A percentile compares a stretch with the other conserved stretches of the same genome.
Conservation (phyloP, 2,113 vertebrate species). For the Hypocryptadius cinnamomeus region DNA sequence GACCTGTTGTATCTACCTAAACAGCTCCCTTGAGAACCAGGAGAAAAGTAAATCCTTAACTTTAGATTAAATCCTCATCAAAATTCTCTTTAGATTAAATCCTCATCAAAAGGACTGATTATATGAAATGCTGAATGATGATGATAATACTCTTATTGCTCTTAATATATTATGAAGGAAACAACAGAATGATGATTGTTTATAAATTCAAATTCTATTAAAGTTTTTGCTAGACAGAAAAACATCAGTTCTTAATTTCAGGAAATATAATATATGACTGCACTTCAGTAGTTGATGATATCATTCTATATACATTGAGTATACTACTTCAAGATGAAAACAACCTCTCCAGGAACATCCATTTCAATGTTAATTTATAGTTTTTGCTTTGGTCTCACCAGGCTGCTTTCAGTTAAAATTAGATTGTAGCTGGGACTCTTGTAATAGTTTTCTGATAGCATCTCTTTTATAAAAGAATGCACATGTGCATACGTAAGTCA, state of each 20-base stretch:
- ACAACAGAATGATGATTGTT: background rate
- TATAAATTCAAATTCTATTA: background rate
- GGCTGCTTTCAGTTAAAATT: background rate
- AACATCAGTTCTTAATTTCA: background rate
- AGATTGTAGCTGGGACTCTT: background rate
- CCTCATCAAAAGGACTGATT: background rate
- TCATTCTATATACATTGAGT: background rate
- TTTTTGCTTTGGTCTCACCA: background rate
- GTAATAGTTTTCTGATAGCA: background rate
- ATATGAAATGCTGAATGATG: background rate
- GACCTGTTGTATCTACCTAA: background rate
- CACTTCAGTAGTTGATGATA: background rate
- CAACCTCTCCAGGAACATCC: background rate
- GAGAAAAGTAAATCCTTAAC: background rate
- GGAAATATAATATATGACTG: background rate
- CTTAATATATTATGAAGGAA: background rate
- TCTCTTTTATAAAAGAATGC: background rate
- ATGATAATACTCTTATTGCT: background rate
- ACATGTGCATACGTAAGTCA: background rate
- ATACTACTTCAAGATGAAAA: background rate
- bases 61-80: background rate
- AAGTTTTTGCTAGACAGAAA: background rate
- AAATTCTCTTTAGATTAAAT: background rate
- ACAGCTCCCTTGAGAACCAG: background rate
- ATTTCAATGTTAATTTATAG: background rate